Conservation (phyloP, 2,797 vertebrate species). For the Sebastes baramenuke region DNA sequence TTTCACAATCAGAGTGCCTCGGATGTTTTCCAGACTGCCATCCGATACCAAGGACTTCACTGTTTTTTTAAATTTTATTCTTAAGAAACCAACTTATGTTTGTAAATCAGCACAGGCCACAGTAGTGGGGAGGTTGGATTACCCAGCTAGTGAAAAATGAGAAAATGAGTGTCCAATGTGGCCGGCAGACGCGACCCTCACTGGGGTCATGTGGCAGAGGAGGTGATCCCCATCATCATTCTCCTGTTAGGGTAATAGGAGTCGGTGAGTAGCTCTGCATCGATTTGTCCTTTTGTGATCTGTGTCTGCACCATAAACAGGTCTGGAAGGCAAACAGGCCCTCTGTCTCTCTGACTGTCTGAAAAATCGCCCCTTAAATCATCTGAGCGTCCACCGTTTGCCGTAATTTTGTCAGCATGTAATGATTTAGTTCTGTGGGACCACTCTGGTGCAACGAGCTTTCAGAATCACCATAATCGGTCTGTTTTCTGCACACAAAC, state of each 20-base stretch:
- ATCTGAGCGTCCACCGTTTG: conserved; percentile 1
- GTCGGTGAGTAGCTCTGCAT: conserved; percentile 51
- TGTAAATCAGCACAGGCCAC: not conserved
- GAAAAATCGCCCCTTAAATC: conserved; percentile 26
- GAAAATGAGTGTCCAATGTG: conserved; percentile 41
- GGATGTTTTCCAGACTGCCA: no score
- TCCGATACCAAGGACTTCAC: no score
- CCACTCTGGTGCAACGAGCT: not conserved
- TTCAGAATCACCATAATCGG: not conserved
- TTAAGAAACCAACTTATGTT: not conserved
- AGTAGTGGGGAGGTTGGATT: not conserved
- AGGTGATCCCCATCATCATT: conserved; percentile 65
- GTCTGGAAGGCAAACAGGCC: conserved; percentile 15
- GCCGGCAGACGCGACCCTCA: conserved; percentile 26
- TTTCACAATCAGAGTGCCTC: no score
- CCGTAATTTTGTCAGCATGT: not conserved
- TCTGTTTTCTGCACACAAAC: conserved; percentile 9
- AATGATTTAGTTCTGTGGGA: conserved; percentile 18
- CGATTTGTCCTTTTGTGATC: conserved; percentile 56
- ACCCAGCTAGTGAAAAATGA: conserved; percentile 5
- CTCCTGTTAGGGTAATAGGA: conserved; percentile 69
- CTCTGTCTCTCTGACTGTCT: conserved; percentile 17
- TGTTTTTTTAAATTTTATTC: no score
- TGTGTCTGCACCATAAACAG: conserved; percentile 31
- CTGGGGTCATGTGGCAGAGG: conserved; percentile 35